Percentiles rank a stretch among this genome's conserved stretches.
phyloP scores from a whole-genome alignment of 2,888 invertebrate species.

The Sinohyriopsis cumingii region DNA sequence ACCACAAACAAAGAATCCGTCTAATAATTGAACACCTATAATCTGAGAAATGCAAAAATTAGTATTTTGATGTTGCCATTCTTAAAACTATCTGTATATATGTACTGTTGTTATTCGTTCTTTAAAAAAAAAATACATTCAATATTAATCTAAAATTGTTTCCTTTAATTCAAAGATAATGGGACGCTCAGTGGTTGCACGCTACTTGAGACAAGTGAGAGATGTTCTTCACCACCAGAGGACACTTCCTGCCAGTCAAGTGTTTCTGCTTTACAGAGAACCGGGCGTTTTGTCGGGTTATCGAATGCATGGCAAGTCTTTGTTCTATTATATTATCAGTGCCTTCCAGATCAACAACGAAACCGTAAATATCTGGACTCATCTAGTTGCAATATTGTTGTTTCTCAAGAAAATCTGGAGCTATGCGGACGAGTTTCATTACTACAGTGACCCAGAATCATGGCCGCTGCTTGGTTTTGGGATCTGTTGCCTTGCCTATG shows the following conservation, averaged over 20 bases:
- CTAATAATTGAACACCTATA: too few relatives aligned
- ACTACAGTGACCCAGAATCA: slow-evolving; percentile 12
- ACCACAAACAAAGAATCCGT: too few relatives aligned
- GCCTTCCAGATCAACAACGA: slow-evolving; percentile 59
- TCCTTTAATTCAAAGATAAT: too few relatives aligned
- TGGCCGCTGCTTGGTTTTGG: slow-evolving; percentile 42
- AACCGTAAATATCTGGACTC: slow-evolving; percentile 59
- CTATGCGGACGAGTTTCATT: neutral
- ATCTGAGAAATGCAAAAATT: too few relatives aligned
- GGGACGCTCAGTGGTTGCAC: too few relatives aligned
- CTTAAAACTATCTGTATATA: too few relatives aligned
- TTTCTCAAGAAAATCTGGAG: slow-evolving; percentile 25
- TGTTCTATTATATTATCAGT: slow-evolving; percentile 52
- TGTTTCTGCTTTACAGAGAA: slow-evolving; percentile 38
- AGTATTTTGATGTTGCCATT: too few relatives aligned
- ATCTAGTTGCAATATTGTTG: slow-evolving; percentile 44
- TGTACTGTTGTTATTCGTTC: too few relatives aligned
- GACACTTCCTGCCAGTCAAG: neutral
- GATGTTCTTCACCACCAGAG: too few relatives aligned
- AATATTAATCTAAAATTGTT: too few relatives aligned
- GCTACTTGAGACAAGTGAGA: too few relatives aligned
- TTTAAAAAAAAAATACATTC: too few relatives aligned
- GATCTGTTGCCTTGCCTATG: slow-evolving; percentile 30
- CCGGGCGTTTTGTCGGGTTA: slow-evolving; percentile 53
- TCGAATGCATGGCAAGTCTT: slow-evolving; percentile 36